Evolutionary conservation across 2,797 vertebrate genomes (phyloP).

Genomic region (Oryzias sinensis): DNA sequence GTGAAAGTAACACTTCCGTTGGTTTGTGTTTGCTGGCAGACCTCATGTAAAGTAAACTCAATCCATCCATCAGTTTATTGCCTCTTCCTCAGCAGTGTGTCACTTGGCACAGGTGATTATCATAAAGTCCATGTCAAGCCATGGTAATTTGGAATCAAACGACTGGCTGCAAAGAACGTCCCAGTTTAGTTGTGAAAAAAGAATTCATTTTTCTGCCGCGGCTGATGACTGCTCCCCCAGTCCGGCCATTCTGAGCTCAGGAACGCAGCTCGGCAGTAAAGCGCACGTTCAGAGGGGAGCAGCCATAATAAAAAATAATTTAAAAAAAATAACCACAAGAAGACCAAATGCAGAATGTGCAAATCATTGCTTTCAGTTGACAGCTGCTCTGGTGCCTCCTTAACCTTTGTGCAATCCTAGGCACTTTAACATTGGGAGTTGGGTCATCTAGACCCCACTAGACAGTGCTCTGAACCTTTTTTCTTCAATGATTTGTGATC

Average conservation of each 20-base stretch:
- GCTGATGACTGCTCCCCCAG: constrained; percentile 24
- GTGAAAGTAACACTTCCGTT: constrained; percentile 6
- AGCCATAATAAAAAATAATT: constrained; percentile 2
- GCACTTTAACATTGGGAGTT: too few species aligned
- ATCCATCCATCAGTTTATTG: constrained; percentile 41
- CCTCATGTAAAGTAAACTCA: constrained; percentile 33
- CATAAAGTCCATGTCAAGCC: constrained; percentile 52
- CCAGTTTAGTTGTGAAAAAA: constrained; percentile 58
- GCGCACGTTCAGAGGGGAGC: constrained; percentile 25
- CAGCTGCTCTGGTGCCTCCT: not conserved
- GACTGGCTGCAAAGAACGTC: constrained; percentile 54
- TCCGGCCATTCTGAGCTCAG: constrained; percentile 13
- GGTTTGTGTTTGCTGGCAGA: constrained; percentile 25
- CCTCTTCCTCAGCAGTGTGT: constrained; percentile 51
- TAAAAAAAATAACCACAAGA: constrained; percentile 1
- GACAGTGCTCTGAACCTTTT: too few species aligned
- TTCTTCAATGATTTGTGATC: too few species aligned
- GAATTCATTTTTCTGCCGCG: constrained; percentile 44
- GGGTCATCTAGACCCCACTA: too few species aligned
- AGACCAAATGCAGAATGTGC: constrained; percentile 21
- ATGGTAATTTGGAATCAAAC: constrained; percentile 58
- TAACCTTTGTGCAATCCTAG: too few species aligned
- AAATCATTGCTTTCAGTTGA: constrained; percentile 12
- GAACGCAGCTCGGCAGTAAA: constrained; percentile 9
- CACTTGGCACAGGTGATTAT: constrained; percentile 59